A percentile compares a stretch with the other conserved stretches of the same genome.
phyloP scores from a whole-genome alignment of 1,140 invertebrate genomes.

The Archivesica marissinica region DNA sequence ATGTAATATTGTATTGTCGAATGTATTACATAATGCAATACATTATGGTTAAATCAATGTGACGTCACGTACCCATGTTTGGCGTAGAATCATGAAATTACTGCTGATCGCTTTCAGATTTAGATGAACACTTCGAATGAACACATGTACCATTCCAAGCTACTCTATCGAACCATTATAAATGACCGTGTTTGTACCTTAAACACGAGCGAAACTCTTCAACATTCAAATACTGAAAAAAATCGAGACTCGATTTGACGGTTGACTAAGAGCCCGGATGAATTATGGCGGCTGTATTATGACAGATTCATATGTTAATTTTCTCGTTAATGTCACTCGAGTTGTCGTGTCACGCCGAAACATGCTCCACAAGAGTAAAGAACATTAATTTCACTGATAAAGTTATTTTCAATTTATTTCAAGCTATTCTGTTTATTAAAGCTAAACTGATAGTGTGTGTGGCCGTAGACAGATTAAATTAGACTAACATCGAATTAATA shows the following conservation, averaged over 20 bases:
- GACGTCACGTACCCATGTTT: not conserved
- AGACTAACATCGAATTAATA: too few relatives aligned
- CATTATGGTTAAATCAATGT: not conserved
- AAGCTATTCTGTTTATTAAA: not conserved
- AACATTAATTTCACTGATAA: slow-evolving; percentile 46
- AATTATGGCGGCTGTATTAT: slow-evolving; percentile 54
- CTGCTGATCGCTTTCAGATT: slow-evolving; percentile 12
- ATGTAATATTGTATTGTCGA: too few relatives aligned
- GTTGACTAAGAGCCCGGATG: slow-evolving; percentile 32
- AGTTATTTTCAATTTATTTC: slow-evolving; percentile 20
- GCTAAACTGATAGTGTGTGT: too few relatives aligned
- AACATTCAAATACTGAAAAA: slow-evolving; percentile 45
- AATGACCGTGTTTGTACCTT: slow-evolving; percentile 52
- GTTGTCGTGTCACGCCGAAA: slow-evolving; percentile 45
- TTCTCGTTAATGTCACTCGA: slow-evolving; percentile 49
- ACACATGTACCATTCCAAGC: not conserved
- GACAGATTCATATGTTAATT: slow-evolving; percentile 62
- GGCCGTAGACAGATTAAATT: too few relatives aligned
- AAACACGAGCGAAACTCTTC: slow-evolving; percentile 2
- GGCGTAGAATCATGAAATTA: too few relatives aligned
- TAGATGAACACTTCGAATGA: not conserved
- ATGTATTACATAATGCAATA: not conserved
- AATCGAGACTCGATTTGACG: slow-evolving; percentile 56
- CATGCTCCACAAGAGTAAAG: slow-evolving; percentile 35
- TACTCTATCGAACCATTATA: slow-evolving; percentile 32